These are phyloP conservation scores for Chaitophorus viminalis DNA, from an alignment of 2,888 invertebrate genomes.

Conservation along the genomic window DNA sequence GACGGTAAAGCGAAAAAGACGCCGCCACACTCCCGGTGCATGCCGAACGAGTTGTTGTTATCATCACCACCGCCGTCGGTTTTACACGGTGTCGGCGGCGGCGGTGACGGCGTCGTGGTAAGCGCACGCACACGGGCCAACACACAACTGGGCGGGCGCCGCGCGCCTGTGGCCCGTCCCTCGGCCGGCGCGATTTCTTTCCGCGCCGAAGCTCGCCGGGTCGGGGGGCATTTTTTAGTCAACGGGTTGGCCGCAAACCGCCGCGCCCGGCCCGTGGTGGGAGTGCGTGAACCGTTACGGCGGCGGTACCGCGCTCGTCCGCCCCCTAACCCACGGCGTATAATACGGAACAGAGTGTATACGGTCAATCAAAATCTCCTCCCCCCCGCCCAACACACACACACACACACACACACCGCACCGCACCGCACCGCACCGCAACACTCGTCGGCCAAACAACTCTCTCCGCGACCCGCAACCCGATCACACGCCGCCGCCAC, in stretches of 20 bases:
- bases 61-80: not conserved
- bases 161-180: conserved; percentile 68
- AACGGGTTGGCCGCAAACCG: conserved; percentile 66
- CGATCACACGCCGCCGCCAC: conserved; percentile 68
- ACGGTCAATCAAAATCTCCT: conserved; percentile 56
- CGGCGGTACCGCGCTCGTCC: conserved; percentile 15
- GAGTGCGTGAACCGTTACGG: conserved; percentile 64
- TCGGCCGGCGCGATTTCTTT: conserved; percentile 70
- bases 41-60: no score
- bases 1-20: not conserved
- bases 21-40: not conserved
- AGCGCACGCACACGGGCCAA: not conserved
- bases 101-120: no score
- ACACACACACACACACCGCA: no score
- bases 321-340: no score
- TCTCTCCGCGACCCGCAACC: no score
- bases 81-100: no score
- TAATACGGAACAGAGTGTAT: not conserved
- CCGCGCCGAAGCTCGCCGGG: conserved; percentile 71
- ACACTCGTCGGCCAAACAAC: no score
- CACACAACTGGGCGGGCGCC: conserved; percentile 50
- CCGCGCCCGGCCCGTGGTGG: conserved; percentile 65
- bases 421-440: no score
- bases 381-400: no score
- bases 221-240: conserved; percentile 65